Evolutionary conservation across 2,113 vertebrate genomes (phyloP).

Genomic region (Odontophorus gujanensis): DNA sequence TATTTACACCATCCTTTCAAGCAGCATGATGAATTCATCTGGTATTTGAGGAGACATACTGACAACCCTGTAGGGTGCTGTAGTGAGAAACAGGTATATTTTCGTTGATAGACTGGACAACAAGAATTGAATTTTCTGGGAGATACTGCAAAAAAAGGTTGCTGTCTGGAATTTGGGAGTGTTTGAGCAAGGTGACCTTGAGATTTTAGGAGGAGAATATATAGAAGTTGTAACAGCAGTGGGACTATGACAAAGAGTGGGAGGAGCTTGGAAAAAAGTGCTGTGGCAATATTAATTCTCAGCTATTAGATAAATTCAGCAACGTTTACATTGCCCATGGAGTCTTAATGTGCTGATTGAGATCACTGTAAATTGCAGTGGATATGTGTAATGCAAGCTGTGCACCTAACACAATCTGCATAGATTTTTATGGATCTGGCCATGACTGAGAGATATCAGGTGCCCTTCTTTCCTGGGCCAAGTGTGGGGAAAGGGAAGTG

Average conservation of each 20-base stretch:
- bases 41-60: background rate
- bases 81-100: background rate
- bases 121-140: background rate
- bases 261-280: background rate
- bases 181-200: background rate
- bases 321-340: background rate
- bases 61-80: background rate
- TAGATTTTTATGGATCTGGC: background rate
- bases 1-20: background rate
- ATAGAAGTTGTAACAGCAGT: background rate
- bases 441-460: background rate
- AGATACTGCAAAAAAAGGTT: background rate
- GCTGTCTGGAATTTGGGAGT: background rate
- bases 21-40: background rate
- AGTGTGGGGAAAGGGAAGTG: fast-evolving
- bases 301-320: background rate
- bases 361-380: background rate
- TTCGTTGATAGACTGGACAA: background rate
- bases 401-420: background rate
- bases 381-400: background rate
- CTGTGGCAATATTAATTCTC: background rate
- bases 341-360: background rate
- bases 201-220: background rate
- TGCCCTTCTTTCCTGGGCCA: background rate
- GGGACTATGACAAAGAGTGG: background rate